Evolutionary conservation across 2,113 vertebrate genomes (phyloP), one percentile per base, ranked within the genome.

Genomic region (Microcebus griseorufus): DNA sequence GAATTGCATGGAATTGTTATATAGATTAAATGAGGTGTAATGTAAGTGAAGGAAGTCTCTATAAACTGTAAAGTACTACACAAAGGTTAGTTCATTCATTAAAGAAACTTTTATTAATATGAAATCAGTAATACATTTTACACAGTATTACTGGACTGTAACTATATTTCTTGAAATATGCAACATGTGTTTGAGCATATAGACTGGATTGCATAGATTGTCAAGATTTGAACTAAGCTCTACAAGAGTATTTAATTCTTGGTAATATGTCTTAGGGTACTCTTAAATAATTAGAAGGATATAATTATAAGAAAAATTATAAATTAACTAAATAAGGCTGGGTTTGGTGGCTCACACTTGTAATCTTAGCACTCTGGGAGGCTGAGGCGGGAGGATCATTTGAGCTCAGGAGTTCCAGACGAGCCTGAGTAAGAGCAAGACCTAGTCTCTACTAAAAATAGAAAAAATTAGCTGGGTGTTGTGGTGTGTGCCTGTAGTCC

Each of bases 231-330:
- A 29, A 34, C n/a, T 55, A 88, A 70, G 18, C 39, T 51, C 12
- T 34, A 5, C n/a, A 70, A 53, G 23, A 69, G 14, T 80, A 72
- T 53, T 22, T 81, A 86, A 69, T 53, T 87, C 58, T 95, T 96
- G 20, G 69, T 58, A 72, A 78, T 9, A 3, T 90, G 2, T 79
- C 42, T 92, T 84, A 53, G 37, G 58, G 23, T 89, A 12, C 90
- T 90, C 20, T 10, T 53, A 89, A 84, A 60, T 78, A 91, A 53
- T 67, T 85, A 75, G 45, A 69, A 94, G 55, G 9, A 72, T 65
- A 20, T 14, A 94, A 53, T 69, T 85, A 55, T 75, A n/a, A 88
- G 75, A 85, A 95, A 93, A 93, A 42, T 45, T 87, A 88, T 27
- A 87, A 93, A 67, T 32, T 70, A 84, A 67, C 65, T 76, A 78